Percentiles rank a stretch among this genome's conserved stretches.
Evolutionary conservation across 2,888 invertebrate species (phyloP).

Genomic region (Yponomeuta malinellus): DNA sequence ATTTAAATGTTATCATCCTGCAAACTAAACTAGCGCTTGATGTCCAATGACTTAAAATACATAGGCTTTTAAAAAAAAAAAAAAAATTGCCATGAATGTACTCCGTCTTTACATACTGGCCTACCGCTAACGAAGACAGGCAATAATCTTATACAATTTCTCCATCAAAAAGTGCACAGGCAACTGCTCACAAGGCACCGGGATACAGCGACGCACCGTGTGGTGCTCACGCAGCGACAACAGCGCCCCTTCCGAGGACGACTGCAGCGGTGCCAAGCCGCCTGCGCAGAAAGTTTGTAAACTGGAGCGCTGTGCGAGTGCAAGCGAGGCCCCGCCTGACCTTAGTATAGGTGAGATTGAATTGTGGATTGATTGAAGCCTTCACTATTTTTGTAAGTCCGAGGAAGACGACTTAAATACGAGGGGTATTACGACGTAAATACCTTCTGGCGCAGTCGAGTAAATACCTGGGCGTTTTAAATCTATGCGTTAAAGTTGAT

Average conservation of each 20-base stretch:
- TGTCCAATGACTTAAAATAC: too few relatives aligned
- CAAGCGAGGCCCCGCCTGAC: constrained; percentile 28
- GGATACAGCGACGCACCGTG: constrained; percentile 64
- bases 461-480: too few relatives aligned
- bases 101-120: too few relatives aligned
- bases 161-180: constrained; percentile 45
- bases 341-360: constrained; percentile 36
- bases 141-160: neutral
- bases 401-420: neutral
- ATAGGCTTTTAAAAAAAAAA: too few relatives aligned
- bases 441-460: neutral
- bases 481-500: too few relatives aligned
- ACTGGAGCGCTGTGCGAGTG: constrained; percentile 29
- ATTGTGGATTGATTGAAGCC: too few relatives aligned
- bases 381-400: too few relatives aligned
- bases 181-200: constrained; percentile 48
- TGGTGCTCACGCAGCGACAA: constrained; percentile 59
- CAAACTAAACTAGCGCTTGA: too few relatives aligned
- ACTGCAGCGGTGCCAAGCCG: constrained; percentile 48
- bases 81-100: too few relatives aligned
- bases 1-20: too few relatives aligned
- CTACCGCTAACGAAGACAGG: too few relatives aligned
- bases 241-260: constrained; percentile 31
- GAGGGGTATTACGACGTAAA: neutral
- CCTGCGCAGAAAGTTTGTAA: constrained; percentile 42